phyloP scores from a whole-genome alignment of 2,888 invertebrate species.

The Acanthoscelides obtectus region DNA sequence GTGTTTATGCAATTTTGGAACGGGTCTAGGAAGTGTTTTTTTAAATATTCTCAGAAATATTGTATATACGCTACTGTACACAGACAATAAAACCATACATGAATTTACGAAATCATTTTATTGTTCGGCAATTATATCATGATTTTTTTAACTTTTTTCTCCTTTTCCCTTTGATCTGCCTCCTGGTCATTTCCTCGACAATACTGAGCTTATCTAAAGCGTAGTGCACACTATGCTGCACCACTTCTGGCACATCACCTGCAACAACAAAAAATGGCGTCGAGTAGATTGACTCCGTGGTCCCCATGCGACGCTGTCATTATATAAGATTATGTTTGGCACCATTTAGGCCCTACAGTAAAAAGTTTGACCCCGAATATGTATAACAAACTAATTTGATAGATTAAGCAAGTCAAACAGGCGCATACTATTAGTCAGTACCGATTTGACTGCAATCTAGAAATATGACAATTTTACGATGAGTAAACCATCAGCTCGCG shows the following conservation, averaged over 20 bases:
- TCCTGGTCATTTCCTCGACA: neutral
- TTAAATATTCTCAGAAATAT: neutral
- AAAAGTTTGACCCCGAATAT: too few relatives aligned
- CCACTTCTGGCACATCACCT: slow-evolving; percentile 12
- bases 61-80: neutral
- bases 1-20: neutral
- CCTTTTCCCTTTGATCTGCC: neutral
- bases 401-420: too few relatives aligned
- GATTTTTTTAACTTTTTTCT: neutral
- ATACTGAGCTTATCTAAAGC: neutral
- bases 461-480: too few relatives aligned
- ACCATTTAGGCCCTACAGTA: too few relatives aligned
- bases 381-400: too few relatives aligned
- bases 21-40: neutral
- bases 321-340: too few relatives aligned
- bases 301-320: neutral
- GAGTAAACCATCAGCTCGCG: too few relatives aligned
- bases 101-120: neutral
- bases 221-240: slow-evolving; percentile 9
- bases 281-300: too few relatives aligned
- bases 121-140: too few relatives aligned
- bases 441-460: too few relatives aligned
- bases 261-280: neutral
- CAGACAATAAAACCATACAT: neutral
- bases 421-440: too few relatives aligned